These are phyloP conservation scores for Armadillidium nasatum DNA, from an alignment of 1,140 invertebrate species.

Conservation along the genomic window DNA sequence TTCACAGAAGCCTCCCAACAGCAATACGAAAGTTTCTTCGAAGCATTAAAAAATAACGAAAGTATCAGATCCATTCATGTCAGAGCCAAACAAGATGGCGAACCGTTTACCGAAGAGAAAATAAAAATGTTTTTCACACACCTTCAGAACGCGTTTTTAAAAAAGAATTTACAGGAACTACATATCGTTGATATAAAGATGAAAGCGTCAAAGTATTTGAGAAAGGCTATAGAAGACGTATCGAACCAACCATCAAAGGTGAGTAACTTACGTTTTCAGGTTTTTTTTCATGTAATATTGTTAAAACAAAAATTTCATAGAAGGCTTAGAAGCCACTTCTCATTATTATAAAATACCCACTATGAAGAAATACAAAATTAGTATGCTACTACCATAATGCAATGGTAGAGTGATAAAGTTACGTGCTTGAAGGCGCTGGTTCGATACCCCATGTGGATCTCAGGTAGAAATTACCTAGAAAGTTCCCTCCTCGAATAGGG, in stretches of 20 bases:
- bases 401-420: too few species aligned
- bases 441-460: too few species aligned
- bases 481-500: too few species aligned
- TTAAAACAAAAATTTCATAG: too few species aligned
- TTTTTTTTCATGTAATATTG: too few species aligned
- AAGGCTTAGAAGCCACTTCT: too few species aligned
- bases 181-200: slow-evolving; percentile 42
- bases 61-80: slow-evolving; percentile 36
- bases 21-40: slow-evolving; percentile 36
- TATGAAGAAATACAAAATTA: too few species aligned
- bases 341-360: too few species aligned
- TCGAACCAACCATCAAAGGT: slow-evolving; percentile 32
- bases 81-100: slow-evolving; percentile 40
- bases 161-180: slow-evolving; percentile 36
- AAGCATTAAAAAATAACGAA: slow-evolving; percentile 31
- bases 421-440: too few species aligned
- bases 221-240: slow-evolving; percentile 27
- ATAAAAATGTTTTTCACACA: slow-evolving; percentile 39
- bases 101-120: slow-evolving; percentile 39
- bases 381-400: too few species aligned
- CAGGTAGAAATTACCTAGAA: too few species aligned
- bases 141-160: slow-evolving; percentile 28
- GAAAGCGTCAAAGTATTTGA: slow-evolving; percentile 27
- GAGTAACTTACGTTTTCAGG: too few species aligned
- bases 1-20: slow-evolving; percentile 37